phyloP scores from a whole-genome alignment of 2,797 vertebrate genomes.

The Centropyge bicolor region DNA sequence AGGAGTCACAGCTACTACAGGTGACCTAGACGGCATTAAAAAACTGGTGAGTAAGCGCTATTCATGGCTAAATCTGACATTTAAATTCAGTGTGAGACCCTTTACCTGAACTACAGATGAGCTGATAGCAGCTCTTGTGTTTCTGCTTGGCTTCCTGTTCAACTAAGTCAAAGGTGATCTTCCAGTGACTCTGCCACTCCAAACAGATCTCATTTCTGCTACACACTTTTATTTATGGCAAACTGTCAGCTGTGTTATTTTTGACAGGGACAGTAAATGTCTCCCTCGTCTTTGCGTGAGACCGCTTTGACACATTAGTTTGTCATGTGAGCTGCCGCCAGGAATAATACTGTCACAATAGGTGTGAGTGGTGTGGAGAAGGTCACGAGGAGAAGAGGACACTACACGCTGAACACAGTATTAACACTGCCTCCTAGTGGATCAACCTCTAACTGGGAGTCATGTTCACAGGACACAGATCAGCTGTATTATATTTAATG shows the following conservation, averaged over 20 bases:
- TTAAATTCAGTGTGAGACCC: not conserved
- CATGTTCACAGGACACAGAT: not conserved
- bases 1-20: too few relatives aligned
- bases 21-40: not conserved
- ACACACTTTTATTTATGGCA: constrained; percentile 32
- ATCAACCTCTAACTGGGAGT: not conserved
- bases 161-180: constrained; percentile 2
- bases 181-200: not conserved
- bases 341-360: constrained; percentile 51
- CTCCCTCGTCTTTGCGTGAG: not conserved
- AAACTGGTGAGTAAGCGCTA: not conserved
- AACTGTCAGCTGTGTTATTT: constrained; percentile 42
- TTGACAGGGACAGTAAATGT: not conserved
- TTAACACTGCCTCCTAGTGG: not conserved
- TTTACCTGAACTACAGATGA: not conserved
- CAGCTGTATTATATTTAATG: not conserved
- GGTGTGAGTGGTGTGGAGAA: constrained; percentile 16
- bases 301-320: constrained; percentile 10
- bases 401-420: not conserved
- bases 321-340: constrained; percentile 53
- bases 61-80: not conserved
- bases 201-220: constrained; percentile 8
- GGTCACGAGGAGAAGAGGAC: constrained; percentile 31
- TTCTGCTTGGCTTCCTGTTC: not conserved
- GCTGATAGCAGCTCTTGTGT: not conserved